phyloP scores from a whole-genome alignment of 2,113 vertebrate genomes.

The Amblyopsis rosae region DNA sequence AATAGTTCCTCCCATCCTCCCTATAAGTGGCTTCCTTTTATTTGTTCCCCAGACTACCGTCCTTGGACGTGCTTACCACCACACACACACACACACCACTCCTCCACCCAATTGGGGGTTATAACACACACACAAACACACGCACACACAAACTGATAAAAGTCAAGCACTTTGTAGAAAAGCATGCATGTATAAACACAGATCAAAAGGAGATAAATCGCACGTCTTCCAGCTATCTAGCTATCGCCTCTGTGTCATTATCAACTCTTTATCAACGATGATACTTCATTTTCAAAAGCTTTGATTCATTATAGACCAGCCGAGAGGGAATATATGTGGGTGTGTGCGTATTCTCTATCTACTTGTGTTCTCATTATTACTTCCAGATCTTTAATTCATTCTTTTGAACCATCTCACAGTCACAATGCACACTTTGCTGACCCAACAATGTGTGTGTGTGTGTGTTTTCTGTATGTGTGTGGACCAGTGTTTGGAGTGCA shows the following conservation, averaged over 20 bases:
- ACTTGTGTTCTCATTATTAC: conserved; percentile 4
- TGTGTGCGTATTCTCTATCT: neutral
- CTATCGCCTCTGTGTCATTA: conserved; percentile 28
- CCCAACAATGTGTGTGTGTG: neutral
- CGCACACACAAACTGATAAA: conserved; percentile 21
- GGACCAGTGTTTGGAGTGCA: neutral
- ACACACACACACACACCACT: neutral
- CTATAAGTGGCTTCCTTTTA: too few species aligned
- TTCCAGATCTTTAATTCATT: conserved; percentile 13
- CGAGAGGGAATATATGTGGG: conserved; percentile 5
- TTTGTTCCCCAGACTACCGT: too few species aligned
- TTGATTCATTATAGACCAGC: conserved; percentile 31
- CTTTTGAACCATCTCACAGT: conserved; percentile 4
- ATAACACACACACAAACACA: conserved; percentile 1
- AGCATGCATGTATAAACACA: neutral
- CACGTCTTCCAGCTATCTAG: conserved; percentile 12
- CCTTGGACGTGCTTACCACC: neutral
- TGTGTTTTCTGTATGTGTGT: neutral
- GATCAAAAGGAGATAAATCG: conserved; percentile 16
- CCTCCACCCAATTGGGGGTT: too few species aligned
- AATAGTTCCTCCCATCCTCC: too few species aligned
- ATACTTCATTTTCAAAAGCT: conserved; percentile 38
- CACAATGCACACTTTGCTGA: conserved; percentile 9
- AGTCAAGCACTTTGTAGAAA: too few species aligned
- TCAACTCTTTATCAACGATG: conserved; percentile 19